Evolutionary conservation across 1,140 invertebrate species (phyloP).

Genomic region (Periplaneta americana): DNA sequence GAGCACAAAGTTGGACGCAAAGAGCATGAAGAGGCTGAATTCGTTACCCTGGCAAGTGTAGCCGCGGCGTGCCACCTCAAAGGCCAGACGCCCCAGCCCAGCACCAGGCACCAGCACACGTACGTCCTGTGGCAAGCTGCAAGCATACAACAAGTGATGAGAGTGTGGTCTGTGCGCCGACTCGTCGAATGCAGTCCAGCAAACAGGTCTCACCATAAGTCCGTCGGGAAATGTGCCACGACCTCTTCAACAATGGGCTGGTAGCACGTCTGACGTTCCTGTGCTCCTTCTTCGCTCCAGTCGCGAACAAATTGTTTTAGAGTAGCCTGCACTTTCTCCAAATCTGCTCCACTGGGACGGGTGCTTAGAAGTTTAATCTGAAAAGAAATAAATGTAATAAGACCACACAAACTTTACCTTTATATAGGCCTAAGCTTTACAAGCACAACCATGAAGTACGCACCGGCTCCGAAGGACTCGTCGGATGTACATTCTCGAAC

Average conservation of each 20-base stretch:
- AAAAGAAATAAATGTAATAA: neutral
- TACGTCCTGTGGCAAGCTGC: conserved; percentile 47
- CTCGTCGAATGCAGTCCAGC: no score
- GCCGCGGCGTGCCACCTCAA: conserved; percentile 84
- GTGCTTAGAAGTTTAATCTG: neutral
- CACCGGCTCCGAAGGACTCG: neutral
- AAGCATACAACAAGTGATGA: no score
- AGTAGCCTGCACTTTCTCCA: conserved; percentile 86
- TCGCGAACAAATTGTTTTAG: conserved; percentile 94
- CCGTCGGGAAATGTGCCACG: conserved; percentile 60
- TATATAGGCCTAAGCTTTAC: neutral
- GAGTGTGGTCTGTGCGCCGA: no score
- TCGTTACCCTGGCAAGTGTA: conserved; percentile 96
- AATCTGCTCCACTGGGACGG: conserved; percentile 41
- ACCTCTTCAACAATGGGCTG: conserved; percentile 86
- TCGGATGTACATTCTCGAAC: conserved; percentile 68
- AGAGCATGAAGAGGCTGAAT: conserved; percentile 95
- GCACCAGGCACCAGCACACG: conserved; percentile 90
- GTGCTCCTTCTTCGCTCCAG: conserved; percentile 81
- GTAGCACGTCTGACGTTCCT: conserved; percentile 85
- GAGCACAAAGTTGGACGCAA: conserved; percentile 92
- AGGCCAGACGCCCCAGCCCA: conserved; percentile 87
- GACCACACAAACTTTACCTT: neutral
- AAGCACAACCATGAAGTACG: neutral
- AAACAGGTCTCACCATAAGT: conserved; percentile 45